Percentiles rank a stretch among this genome's conserved stretches.
phyloP scores from a whole-genome alignment of 2,113 vertebrate species.

The Uropsilus gracilis region DNA sequence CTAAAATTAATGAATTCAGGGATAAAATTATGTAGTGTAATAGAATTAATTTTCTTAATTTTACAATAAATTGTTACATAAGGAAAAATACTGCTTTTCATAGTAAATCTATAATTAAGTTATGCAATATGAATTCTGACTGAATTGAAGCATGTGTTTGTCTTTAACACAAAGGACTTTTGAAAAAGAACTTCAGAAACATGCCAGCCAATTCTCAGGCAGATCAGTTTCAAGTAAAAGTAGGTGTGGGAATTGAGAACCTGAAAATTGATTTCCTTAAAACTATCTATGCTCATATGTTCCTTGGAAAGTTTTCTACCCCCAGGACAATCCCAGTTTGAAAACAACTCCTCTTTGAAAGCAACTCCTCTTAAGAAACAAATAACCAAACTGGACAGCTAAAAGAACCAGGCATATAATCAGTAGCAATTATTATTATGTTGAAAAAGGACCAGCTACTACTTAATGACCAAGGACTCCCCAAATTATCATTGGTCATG shows the following conservation, averaged over 20 bases:
- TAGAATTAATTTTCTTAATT: conserved; percentile 34
- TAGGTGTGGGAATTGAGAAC: neutral
- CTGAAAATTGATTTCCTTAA: neutral
- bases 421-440: neutral
- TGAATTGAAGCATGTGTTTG: neutral
- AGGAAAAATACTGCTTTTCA: neutral
- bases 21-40: neutral
- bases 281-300: neutral
- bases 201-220: neutral
- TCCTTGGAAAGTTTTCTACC: neutral
- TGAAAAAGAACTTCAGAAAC: neutral
- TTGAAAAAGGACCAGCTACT: neutral
- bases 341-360: neutral
- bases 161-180: neutral
- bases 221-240: neutral
- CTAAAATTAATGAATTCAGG: neutral
- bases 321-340: neutral
- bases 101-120: neutral
- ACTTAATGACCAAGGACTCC: neutral
- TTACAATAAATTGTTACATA: conserved; percentile 21
- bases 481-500: neutral
- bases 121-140: neutral
- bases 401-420: neutral
- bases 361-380: neutral
- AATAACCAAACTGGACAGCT: neutral